Percentiles rank a stretch among this genome's conserved stretches.
These are phyloP conservation scores for Neopipo cinnamomea DNA, from an alignment of 2,113 vertebrate genomes.

Conservation along the genomic window DNA sequence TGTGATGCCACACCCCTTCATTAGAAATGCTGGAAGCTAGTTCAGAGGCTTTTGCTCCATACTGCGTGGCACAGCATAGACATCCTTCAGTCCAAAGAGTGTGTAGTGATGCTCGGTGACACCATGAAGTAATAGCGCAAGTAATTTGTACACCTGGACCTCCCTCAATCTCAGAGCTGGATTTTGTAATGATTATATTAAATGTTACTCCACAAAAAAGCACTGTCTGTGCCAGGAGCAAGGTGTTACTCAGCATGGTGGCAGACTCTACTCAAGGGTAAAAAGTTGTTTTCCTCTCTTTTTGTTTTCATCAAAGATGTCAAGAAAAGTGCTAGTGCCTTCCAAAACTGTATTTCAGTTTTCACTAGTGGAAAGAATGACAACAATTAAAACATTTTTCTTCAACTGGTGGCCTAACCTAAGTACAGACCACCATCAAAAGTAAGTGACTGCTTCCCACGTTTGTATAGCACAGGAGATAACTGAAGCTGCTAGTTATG, in stretches of 20 bases:
- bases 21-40: background rate
- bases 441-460: background rate
- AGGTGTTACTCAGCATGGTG: background rate
- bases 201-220: background rate
- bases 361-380: background rate
- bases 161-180: background rate
- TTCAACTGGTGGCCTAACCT: background rate
- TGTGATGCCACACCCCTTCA: background rate
- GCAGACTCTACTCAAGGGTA: background rate
- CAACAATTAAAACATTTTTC: background rate
- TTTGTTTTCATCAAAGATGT: background rate
- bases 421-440: background rate
- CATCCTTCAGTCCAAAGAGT: background rate
- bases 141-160: background rate
- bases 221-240: background rate
- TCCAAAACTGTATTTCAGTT: background rate
- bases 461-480: background rate
- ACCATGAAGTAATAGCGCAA: background rate
- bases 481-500: background rate
- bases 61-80: background rate
- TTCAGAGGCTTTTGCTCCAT: background rate
- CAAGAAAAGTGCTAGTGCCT: background rate
- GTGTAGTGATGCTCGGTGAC: background rate
- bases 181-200: background rate
- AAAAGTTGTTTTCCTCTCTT: background rate